Evolutionary conservation across 2,888 invertebrate genomes (phyloP).

Genomic region (Tridacna crocea): DNA sequence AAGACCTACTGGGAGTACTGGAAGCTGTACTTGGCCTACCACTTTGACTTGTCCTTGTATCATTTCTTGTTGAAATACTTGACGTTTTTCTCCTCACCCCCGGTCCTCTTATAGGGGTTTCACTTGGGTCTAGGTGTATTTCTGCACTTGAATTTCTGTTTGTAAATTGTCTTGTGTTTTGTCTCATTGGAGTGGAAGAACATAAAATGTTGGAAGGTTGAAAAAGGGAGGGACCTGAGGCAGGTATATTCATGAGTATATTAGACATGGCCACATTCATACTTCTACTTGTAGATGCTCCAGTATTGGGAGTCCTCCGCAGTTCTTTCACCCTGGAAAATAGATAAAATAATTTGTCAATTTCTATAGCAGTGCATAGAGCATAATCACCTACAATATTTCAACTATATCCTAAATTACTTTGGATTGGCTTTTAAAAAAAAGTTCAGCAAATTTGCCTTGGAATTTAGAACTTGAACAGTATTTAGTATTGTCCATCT

Average conservation of each 20-base stretch:
- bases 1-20: constrained; percentile 22
- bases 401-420: no score
- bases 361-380: no score
- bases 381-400: no score
- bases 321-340: constrained; percentile 77
- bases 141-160: constrained; percentile 61
- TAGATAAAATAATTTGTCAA: neutral
- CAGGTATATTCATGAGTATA: constrained; percentile 78
- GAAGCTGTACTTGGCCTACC: constrained; percentile 44
- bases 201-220: constrained; percentile 78
- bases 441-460: no score
- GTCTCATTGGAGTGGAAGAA: constrained; percentile 78
- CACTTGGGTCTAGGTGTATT: constrained; percentile 72
- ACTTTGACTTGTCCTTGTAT: constrained; percentile 26
- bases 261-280: constrained; percentile 69
- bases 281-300: constrained; percentile 64
- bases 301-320: constrained; percentile 58
- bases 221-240: constrained; percentile 76
- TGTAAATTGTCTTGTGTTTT: constrained; percentile 58
- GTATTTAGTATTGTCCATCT: no score
- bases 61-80: constrained; percentile 38
- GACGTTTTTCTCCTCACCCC: constrained; percentile 68
- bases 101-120: constrained; percentile 77
- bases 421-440: no score
- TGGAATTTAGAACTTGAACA: no score